Evolutionary conservation across 2,113 vertebrate genomes (phyloP), one percentile per base, ranked within the genome.

Genomic region (Spheniscus mendiculus): DNA sequence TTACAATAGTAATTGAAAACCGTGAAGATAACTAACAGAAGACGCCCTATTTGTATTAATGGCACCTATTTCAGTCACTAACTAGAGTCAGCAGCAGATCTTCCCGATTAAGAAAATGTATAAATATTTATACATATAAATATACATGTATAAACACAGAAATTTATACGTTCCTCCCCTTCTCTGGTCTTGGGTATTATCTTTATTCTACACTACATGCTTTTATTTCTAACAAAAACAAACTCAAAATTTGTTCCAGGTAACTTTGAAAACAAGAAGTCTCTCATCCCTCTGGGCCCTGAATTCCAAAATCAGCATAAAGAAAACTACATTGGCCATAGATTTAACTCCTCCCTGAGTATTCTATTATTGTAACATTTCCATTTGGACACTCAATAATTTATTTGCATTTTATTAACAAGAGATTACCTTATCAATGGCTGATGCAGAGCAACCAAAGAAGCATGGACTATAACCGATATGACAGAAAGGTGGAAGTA

Each of bases 401-500:
- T 89, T 22, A 94, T 70, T 45, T 73, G 10, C 20, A 85, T 77
- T 69, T 85, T 73, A 84, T 76, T 77, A 38, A 58, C 7, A 44
- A 27, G 63, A 44, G 50, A 87, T 98, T 97, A 99, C 99, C 99
- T 99, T 98, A 99, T 99, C 63, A 99, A 98, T 58, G 99, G 99
- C 89, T 99, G 99, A 97, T 99, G 99, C 89, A 99, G 98, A 47
- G 99, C 99, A 98, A 99, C 99, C 96, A 99, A 98, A 69, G 99
- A 99, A 50, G 99, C 99, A 76, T 99, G 99, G 94, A 99, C 98
- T 93, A 98, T 98, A 91, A 99, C 98, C 4, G 99, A 99, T 91
- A 99, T 98, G 96, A 99, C 99, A 32, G 99, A 99, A 77, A 99
- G 98, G 97, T 99, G 99, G 98, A 99, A 99, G 97, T 99, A 99